Conservation (phyloP, 2,113 vertebrate species). For the Petrocephalus zakoni region DNA sequence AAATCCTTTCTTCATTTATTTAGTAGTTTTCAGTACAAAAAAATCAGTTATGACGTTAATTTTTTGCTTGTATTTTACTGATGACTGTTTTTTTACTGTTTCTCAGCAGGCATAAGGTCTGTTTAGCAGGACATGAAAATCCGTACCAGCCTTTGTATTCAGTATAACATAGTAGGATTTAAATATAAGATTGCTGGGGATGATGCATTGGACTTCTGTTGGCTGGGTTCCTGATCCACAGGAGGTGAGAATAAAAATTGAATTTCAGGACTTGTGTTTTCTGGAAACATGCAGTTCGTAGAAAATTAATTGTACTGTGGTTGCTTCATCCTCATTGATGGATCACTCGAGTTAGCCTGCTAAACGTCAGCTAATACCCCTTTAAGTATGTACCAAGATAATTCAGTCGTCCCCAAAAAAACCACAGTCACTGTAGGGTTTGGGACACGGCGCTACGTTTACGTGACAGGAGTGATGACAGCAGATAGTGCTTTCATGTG, state of each 20-base stretch:
- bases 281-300: background rate
- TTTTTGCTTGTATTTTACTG: background rate
- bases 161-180: background rate
- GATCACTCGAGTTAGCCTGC: background rate
- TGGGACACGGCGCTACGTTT: background rate
- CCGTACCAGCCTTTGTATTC: background rate
- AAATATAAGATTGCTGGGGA: background rate
- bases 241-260: background rate
- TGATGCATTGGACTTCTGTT: background rate
- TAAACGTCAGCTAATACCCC: background rate
- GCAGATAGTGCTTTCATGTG: background rate
- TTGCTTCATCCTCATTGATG: background rate
- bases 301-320: background rate
- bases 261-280: background rate
- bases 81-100: too few relatives aligned
- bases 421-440: background rate
- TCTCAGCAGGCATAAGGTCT: background rate
- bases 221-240: background rate
- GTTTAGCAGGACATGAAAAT: background rate
- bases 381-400: background rate
- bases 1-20: background rate
- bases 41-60: background rate
- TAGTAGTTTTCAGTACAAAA: background rate
- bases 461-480: background rate
- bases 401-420: background rate